Conservation (phyloP, 1,140 invertebrate species). For the Bathynomus jamesi region DNA sequence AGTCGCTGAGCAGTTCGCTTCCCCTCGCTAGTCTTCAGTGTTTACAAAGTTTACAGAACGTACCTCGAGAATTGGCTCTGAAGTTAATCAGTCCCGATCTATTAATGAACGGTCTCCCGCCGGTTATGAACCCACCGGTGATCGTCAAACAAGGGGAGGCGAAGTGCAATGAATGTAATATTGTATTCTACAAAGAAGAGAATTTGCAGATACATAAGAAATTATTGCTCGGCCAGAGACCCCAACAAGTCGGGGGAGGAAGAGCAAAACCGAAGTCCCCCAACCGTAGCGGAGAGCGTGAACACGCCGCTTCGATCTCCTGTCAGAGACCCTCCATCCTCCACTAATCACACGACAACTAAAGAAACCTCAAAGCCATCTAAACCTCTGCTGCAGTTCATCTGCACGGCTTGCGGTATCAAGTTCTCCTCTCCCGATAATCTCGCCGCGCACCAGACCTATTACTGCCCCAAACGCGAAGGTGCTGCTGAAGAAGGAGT, state of each 20-base stretch:
- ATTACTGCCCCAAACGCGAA: constrained; percentile 75
- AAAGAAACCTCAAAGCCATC: constrained; percentile 22
- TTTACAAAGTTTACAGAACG: constrained; percentile 32
- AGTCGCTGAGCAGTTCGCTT: not conserved
- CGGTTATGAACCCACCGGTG: constrained; percentile 25
- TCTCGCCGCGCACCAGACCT: constrained; percentile 84
- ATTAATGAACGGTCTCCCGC: constrained; percentile 49
- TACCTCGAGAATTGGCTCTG: constrained; percentile 54
- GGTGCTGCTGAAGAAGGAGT: constrained; percentile 34
- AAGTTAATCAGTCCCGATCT: constrained; percentile 41
- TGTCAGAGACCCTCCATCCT: constrained; percentile 38
- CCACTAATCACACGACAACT: constrained; percentile 45
- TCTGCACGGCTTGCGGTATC: constrained; percentile 86
- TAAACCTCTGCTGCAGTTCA: constrained; percentile 49
- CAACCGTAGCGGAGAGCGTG: constrained; percentile 46
- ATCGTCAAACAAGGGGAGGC: constrained; percentile 59
- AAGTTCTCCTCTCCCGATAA: constrained; percentile 91
- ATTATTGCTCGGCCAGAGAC: constrained; percentile 75
- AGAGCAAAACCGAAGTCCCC: constrained; percentile 37
- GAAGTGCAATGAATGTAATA: constrained; percentile 92
- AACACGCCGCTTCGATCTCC: constrained; percentile 20
- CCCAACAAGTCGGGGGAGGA: constrained; percentile 21
- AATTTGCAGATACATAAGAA: constrained; percentile 90
- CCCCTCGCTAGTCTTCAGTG: constrained; percentile 30
- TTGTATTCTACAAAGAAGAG: constrained; percentile 92